Conservation (phyloP, 2,888 invertebrate species). For the Sepiola atlantica region DNA sequence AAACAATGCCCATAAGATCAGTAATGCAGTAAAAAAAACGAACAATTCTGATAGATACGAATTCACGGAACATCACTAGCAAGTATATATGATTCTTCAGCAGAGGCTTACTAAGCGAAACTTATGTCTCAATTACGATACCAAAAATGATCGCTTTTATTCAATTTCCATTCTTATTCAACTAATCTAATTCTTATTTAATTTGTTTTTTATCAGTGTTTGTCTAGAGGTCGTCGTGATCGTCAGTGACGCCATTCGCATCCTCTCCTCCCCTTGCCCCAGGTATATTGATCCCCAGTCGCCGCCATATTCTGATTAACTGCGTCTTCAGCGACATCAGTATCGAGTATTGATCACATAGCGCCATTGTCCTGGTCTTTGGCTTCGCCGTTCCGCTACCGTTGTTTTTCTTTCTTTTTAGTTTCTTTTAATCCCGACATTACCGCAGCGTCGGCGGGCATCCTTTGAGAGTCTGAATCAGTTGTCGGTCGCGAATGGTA, state of each 20-base stretch:
- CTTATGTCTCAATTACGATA: too few relatives aligned
- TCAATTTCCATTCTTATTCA: too few relatives aligned
- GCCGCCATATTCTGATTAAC: neutral
- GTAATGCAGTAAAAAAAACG: too few relatives aligned
- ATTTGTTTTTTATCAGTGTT: neutral
- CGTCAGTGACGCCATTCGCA: neutral
- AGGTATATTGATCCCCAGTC: neutral
- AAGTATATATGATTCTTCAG: too few relatives aligned
- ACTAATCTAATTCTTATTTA: too few relatives aligned
- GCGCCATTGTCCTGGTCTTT: neutral
- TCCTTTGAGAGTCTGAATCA: constrained; percentile 11
- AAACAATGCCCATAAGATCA: too few relatives aligned
- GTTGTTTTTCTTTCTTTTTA: neutral
- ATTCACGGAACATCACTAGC: too few relatives aligned
- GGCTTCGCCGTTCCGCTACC: neutral
- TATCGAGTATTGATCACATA: neutral
- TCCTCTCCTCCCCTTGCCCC: too few relatives aligned
- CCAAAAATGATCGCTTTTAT: too few relatives aligned
- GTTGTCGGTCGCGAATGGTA: neutral
- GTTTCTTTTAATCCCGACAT: neutral
- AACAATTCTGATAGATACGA: too few relatives aligned
- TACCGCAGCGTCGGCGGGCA: neutral
- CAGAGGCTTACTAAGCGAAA: too few relatives aligned
- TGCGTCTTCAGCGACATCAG: neutral
- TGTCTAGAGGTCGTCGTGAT: neutral